phyloP scores from a whole-genome alignment of 2,113 vertebrate genomes.

The Ictidomys tridecemlineatus region DNA sequence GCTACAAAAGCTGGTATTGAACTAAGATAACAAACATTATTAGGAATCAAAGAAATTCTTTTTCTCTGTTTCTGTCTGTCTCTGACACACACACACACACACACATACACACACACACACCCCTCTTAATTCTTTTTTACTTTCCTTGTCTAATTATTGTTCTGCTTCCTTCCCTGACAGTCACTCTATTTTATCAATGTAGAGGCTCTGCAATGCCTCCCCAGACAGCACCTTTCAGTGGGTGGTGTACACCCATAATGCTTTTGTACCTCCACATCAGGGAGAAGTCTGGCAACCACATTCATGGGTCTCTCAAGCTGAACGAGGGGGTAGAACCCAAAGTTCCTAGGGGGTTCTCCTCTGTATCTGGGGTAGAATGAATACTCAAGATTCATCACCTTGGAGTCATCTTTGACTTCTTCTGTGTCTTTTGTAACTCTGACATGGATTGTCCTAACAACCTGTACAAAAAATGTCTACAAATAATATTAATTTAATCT shows the following conservation, averaged over 20 bases:
- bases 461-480: neutral
- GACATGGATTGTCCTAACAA: neutral
- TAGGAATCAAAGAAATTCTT: neutral
- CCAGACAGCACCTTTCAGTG: too few species aligned
- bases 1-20: neutral
- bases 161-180: neutral
- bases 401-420: neutral
- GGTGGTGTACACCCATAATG: accelerated
- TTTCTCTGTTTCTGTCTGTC: neutral
- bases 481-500: neutral
- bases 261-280: neutral
- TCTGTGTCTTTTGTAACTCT: neutral
- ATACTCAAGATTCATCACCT: neutral
- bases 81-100: neutral
- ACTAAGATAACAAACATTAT: neutral
- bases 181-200: neutral
- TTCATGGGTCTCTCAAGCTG: accelerated
- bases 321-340: neutral
- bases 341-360: too few species aligned
- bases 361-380: neutral
- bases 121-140: too few species aligned
- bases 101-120: too few species aligned
- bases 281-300: neutral
- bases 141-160: neutral
- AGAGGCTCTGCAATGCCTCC: neutral